These are phyloP conservation scores for Stictocephala bisonia DNA, from an alignment of 2,888 invertebrate genomes.

Conservation along the genomic window DNA sequence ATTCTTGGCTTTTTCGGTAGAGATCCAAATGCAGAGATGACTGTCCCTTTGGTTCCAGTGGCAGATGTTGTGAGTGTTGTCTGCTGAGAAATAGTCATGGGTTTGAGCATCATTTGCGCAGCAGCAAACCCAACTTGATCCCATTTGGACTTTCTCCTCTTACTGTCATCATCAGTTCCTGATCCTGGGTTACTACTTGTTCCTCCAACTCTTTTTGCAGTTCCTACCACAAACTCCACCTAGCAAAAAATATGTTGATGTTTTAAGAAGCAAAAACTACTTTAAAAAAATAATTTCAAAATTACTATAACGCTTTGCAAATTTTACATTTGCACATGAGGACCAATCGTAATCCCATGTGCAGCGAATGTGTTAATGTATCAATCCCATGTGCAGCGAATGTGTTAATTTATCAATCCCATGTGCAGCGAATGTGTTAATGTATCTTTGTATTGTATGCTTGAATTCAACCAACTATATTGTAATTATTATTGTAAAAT, in stretches of 20 bases:
- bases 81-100: constrained; percentile 75
- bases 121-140: constrained; percentile 80
- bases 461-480: too few relatives aligned
- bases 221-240: constrained; percentile 85
- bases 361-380: too few relatives aligned
- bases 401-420: too few relatives aligned
- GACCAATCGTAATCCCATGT: too few relatives aligned
- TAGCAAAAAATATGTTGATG: constrained; percentile 45
- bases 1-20: constrained; percentile 77
- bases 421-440: too few relatives aligned
- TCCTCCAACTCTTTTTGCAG: constrained; percentile 64
- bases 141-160: constrained; percentile 92
- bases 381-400: too few relatives aligned
- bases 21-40: constrained; percentile 93
- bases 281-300: not conserved
- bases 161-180: constrained; percentile 76
- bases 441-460: too few relatives aligned
- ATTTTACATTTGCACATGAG: too few relatives aligned
- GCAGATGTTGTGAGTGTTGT: constrained; percentile 82
- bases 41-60: constrained; percentile 91
- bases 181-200: constrained; percentile 51
- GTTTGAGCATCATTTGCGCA: constrained; percentile 67
- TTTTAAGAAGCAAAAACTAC: not conserved
- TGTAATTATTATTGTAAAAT: too few relatives aligned
- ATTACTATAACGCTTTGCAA: too few relatives aligned